Conservation (phyloP, 1,140 invertebrate genomes). For the Drosophila subobscura region DNA sequence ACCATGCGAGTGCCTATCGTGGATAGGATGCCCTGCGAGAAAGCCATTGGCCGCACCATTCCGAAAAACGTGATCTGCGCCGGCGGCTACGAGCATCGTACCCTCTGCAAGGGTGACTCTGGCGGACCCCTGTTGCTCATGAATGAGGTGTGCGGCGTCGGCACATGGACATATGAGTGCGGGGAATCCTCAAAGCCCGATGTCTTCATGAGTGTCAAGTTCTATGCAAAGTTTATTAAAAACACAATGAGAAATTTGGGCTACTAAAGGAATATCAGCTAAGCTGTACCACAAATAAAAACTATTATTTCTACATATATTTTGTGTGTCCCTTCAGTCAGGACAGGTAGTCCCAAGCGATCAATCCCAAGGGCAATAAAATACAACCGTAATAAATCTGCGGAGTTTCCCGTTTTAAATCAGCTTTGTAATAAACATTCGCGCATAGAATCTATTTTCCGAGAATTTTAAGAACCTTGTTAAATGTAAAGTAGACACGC, state of each 20-base stretch:
- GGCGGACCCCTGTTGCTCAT: slow-evolving; percentile 39
- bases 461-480: no score
- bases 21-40: background rate
- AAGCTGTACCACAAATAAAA: no score
- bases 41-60: slow-evolving; percentile 5
- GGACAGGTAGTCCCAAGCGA: no score
- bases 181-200: slow-evolving; percentile 35
- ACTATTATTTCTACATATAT: no score
- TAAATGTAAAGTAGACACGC: no score
- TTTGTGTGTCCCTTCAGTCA: no score
- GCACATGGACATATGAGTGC: slow-evolving; percentile 40
- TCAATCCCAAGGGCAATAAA: no score
- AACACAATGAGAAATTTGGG: slow-evolving; percentile 11
- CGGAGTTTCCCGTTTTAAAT: no score
- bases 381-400: no score
- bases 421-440: no score
- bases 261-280: background rate
- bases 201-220: slow-evolving; percentile 43
- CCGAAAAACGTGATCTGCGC: slow-evolving; percentile 51
- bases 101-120: slow-evolving; percentile 50
- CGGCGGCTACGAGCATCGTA: slow-evolving; percentile 8
- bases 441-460: no score
- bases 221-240: slow-evolving; percentile 37
- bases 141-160: slow-evolving; percentile 40
- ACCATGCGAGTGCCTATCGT: slow-evolving; percentile 15